A percentile compares a stretch with the other conserved stretches of the same genome.
Conservation (phyloP, 2,888 invertebrate species). For the Abrostola triplasia region DNA sequence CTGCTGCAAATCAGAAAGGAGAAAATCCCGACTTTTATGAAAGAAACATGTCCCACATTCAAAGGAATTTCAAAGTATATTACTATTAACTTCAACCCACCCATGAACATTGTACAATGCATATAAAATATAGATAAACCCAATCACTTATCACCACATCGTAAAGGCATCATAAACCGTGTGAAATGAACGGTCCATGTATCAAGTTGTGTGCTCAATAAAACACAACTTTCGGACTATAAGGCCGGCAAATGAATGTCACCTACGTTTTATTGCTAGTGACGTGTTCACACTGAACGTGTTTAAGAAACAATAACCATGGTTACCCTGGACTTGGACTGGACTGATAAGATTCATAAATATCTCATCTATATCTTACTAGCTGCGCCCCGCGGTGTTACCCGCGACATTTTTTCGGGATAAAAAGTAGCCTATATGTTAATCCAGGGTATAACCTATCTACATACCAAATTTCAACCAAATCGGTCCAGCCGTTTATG, state of each 20-base stretch:
- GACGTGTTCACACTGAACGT: conserved; percentile 4
- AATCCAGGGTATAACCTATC: no score
- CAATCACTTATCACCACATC: conserved; percentile 37
- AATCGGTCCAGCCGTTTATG: no score
- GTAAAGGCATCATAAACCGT: conserved; percentile 53
- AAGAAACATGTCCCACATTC: neutral
- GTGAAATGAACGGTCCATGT: conserved; percentile 42
- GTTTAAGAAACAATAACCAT: neutral
- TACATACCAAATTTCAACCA: no score
- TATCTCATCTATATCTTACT: no score
- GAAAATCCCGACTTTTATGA: no score
- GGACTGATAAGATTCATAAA: no score
- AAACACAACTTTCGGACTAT: conserved; percentile 57
- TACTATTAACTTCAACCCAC: neutral
- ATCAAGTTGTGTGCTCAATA: conserved; percentile 60
- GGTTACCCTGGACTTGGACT: no score
- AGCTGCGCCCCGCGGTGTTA: no score
- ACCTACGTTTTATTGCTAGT: conserved; percentile 47
- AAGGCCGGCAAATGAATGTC: conserved; percentile 54
- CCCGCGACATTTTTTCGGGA: no score
- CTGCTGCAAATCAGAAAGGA: no score
- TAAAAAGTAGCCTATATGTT: no score
- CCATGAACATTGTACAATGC: conserved; percentile 23
- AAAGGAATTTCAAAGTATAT: neutral
- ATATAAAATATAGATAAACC: conserved; percentile 31